Base-by-base conservation (phyloP, 2,113 vertebrate genomes). In the Rissa tridactyla region DNA sequence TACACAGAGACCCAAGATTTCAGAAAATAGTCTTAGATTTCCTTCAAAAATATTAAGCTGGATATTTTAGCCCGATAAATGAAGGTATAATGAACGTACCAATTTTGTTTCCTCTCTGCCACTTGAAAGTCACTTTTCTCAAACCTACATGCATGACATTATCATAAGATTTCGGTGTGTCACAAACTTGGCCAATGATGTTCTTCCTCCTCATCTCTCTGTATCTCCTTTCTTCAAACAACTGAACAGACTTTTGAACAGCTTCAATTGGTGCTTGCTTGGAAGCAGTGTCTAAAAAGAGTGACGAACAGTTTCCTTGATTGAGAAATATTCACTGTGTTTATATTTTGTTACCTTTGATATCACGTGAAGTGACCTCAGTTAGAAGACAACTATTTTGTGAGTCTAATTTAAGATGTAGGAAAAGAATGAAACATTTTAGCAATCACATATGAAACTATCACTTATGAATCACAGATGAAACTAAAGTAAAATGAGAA, bases 71-170 rank as follows among this genome's bases (percentile, higher is more conserved):
- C 17, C 25, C 51, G 17, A 68, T 42, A 62, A 79, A 70, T 12
- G 11, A 47, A 68, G 20, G 38, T 51, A 82, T 54, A 82, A 90
- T 23, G 73, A 90, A 57, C 98, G 54, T 98, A 99, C 99, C 99
- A 30, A 99, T 99, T 97, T 99, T 99, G 98, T 99, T 99, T 98
- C 99, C 99, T 96, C 99, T 99, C 94, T 99, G 99, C 99, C 99
- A 99, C 96, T 99, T 99, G 97, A 99, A 99, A 82, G 99, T 99
- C 97, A 99, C 99, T 96, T 99, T 99, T 94, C 99, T 98, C 91
- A 99, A 98, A 71, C 99, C 99, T 3, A 99, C 99, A 0, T 99
- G 99, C 99, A 99, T 99, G 88, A 99, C 98, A 9, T 99, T 99
- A 97, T 99, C 99, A 0, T 99, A 99, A 77, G 99, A 99, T 75